Base-by-base conservation (phyloP, 1,140 invertebrate genomes). In the Solenopsis fugax region DNA sequence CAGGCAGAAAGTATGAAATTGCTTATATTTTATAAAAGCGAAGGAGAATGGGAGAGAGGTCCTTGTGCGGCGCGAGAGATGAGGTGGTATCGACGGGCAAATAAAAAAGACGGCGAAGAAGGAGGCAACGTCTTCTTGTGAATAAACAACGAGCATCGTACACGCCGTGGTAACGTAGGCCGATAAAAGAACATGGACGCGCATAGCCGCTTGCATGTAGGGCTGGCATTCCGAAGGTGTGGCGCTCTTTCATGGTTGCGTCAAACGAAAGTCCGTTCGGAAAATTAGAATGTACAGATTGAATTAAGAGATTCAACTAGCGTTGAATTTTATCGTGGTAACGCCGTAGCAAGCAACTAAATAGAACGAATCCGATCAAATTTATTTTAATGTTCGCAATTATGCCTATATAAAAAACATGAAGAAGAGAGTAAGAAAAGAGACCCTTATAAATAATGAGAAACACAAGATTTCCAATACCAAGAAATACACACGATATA, bases 1-100 rank as follows among this genome's bases (percentile, higher is more conserved):
- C 85, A 73, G n/a, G 86, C 85, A 67, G 77, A 87, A 89, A 93
- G 85, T 92, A 92, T 87, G 88, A 92, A 92, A 91, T 93, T 92
- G 91, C 89, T 92, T 92, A 89, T 93, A 91, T 91, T 91, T 93
- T 92, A 91, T 91, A 92, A 93, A 91, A 89, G 50, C 21, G 60
- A 85, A 80, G 73, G 67, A 87, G 67, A 73, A 54, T 48, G 75
- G 45, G 67, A 78, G 41, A 62, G 64, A 54, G 45, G 82, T 76
- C 80, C 76, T 56, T 72, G 67, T 18, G 78, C 41, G 67, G 72
- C 71, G 62, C 71, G 73, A 87, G 56, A 67, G 58, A 85, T 75
- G 65, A 90, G 76, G 75, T 86, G 91, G 82, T 86, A 90, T 89
- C 76, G 90, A 80, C 71, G 84, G 58, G 56, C 76, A 81, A 77